Evolutionary conservation across 2,797 vertebrate species (phyloP).

Genomic region (Molossus alvarezi): DNA sequence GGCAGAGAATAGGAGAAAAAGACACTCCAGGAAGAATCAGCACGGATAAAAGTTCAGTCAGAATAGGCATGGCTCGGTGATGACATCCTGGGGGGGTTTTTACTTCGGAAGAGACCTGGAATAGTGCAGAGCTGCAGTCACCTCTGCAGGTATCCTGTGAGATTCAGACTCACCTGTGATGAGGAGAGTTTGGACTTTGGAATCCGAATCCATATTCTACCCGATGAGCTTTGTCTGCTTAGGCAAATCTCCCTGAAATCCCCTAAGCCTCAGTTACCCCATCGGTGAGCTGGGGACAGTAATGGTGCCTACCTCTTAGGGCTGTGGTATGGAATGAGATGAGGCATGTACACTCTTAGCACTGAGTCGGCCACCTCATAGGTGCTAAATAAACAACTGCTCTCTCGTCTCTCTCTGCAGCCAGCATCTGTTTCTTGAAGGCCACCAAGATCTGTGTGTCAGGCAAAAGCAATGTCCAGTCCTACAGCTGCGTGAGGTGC

Average conservation of each 20-base stretch:
- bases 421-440: conserved; percentile 84
- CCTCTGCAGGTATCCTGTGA: background rate
- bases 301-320: background rate
- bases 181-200: background rate
- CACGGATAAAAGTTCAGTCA: background rate
- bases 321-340: background rate
- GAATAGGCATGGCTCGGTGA: background rate
- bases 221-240: background rate
- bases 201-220: background rate
- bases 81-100: background rate
- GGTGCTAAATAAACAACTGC: background rate
- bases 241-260: background rate
- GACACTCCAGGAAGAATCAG: background rate
- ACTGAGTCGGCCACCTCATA: background rate
- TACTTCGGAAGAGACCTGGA: background rate
- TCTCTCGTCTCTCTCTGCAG: conserved; percentile 68
- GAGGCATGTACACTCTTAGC: background rate
- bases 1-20: background rate
- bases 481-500: conserved; percentile 80
- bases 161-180: background rate
- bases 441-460: conserved; percentile 87
- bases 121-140: background rate
- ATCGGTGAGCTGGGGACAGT: background rate
- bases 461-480: conserved; percentile 10
- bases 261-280: background rate